Conservation (phyloP, 2,888 invertebrate species). For the Therioaphis trifolii region DNA sequence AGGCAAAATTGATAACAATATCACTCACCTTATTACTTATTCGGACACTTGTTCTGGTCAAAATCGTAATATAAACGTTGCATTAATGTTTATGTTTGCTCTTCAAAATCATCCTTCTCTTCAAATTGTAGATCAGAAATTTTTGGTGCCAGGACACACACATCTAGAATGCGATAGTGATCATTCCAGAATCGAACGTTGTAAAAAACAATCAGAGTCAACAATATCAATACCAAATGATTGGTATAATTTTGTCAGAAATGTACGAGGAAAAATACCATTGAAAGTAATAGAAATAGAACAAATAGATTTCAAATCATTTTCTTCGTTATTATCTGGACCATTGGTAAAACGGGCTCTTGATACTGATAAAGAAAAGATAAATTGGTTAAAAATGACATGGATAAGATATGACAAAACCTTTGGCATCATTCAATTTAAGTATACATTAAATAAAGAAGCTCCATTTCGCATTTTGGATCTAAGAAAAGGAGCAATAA, state of each 20-base stretch:
- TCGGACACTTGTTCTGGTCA: slow-evolving; percentile 10
- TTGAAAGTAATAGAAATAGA: background rate
- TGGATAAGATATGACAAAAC: slow-evolving; percentile 25
- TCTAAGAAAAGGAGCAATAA: slow-evolving; percentile 19
- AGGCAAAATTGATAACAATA: background rate
- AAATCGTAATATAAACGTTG: slow-evolving; percentile 4
- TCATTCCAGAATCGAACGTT: slow-evolving; percentile 7
- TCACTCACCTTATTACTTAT: slow-evolving; percentile 16
- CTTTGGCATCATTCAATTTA: slow-evolving; percentile 26
- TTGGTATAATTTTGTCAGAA: slow-evolving; percentile 25
- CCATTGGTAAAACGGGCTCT: slow-evolving; percentile 12
- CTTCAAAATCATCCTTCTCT: slow-evolving; percentile 14
- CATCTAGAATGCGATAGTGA: slow-evolving; percentile 12
- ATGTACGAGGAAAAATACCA: slow-evolving; percentile 23
- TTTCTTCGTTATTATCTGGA: slow-evolving; percentile 13
- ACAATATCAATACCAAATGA: slow-evolving; percentile 17
- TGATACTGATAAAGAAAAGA: slow-evolving; percentile 21
- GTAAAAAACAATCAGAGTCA: slow-evolving; percentile 10
- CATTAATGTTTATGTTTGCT: background rate
- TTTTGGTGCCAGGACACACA: slow-evolving; percentile 19
- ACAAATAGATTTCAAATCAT: slow-evolving; percentile 27
- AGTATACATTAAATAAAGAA: slow-evolving; percentile 28
- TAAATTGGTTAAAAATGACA: slow-evolving; percentile 28
- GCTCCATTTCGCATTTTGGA: slow-evolving; percentile 11
- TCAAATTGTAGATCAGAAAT: background rate